Evolutionary conservation across 2,113 vertebrate species (phyloP).

Genomic region (Lophura nycthemera): DNA sequence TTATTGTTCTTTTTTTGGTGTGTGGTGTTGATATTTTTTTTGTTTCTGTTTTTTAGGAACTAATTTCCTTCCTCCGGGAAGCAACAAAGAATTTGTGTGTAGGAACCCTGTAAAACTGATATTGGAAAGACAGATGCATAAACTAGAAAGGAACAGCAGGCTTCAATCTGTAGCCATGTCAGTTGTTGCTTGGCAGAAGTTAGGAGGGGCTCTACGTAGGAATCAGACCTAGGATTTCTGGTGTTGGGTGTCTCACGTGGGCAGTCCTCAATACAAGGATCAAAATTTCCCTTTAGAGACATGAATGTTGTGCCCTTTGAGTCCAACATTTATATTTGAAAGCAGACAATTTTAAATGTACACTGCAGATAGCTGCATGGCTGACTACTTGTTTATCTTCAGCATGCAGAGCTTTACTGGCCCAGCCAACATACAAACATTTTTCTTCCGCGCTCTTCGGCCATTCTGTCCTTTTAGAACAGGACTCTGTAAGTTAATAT

Average conservation of each 20-base stretch:
- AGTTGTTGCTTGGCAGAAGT: neutral
- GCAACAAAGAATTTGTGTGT: neutral
- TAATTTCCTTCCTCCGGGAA: neutral
- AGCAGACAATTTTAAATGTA: neutral
- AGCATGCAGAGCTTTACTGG: constrained; percentile 38
- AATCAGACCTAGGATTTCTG: neutral
- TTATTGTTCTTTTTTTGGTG: neutral
- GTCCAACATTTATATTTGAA: neutral
- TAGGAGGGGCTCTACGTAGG: neutral
- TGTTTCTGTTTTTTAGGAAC: neutral
- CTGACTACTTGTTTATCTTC: constrained; percentile 21
- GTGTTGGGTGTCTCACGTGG: neutral
- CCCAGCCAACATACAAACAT: neutral
- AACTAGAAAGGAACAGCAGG: neutral
- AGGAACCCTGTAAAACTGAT: neutral
- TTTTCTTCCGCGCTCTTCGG: constrained; percentile 36
- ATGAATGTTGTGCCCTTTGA: neutral
- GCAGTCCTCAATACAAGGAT: neutral
- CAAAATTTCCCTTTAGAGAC: neutral
- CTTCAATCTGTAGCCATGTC: neutral
- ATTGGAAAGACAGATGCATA: neutral
- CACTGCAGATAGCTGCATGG: neutral
- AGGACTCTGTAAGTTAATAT: neutral
- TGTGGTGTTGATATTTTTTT: neutral
- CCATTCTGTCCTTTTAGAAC: neutral